Base-by-base conservation (phyloP, 2,113 vertebrate genomes). In the Taxidea taxus region DNA sequence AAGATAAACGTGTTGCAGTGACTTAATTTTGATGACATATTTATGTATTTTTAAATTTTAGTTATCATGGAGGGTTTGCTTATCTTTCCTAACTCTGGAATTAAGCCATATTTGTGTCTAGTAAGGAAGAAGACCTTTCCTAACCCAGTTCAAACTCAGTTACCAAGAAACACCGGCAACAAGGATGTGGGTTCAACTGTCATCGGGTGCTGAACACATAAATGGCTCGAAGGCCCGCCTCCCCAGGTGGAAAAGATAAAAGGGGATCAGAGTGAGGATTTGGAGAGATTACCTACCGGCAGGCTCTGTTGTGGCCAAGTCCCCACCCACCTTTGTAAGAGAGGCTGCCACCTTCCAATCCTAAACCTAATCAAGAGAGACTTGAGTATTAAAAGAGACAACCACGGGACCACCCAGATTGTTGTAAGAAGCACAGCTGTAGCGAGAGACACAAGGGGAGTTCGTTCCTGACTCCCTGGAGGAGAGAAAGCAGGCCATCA, bases 71-170 rank as follows among this genome's bases (percentile, higher is more conserved):
- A 87, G 25, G 37, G 29, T 78, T 64, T 92, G 27, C 49, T 83
- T 84, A 60, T 87, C 96, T 80, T 91, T 94, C 29, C 51, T 86
- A 82, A 83, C n/a, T 81, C n/a, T n/a, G n/a, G 42, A 60, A 87
- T 85, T 92, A 82, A 96, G 20, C 74, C 86, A 85, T 23, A 62
- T 70, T 37, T 81, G 37, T 80, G 23, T 42, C 44, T 58, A 42
- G 39, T 39, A 51, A 90, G 29, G 23, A 68, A 75, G 44, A 58
- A 83, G 42, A 62, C 20, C 37, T 44, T 78, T 60, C 54, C 44
- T 62, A 84, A 66, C 64, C n/a, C 81, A 83, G 5, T 25, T 34
- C 54, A 62, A 75, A 93, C 60, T 18, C 4, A 51, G 42, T 90
- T 62, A 58, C 13, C 25, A 78, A 75, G 37, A 87, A 82, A 54